These are phyloP conservation scores for Litoditis marina DNA, from an alignment of 2,888 invertebrate genomes.

Conservation along the genomic window DNA sequence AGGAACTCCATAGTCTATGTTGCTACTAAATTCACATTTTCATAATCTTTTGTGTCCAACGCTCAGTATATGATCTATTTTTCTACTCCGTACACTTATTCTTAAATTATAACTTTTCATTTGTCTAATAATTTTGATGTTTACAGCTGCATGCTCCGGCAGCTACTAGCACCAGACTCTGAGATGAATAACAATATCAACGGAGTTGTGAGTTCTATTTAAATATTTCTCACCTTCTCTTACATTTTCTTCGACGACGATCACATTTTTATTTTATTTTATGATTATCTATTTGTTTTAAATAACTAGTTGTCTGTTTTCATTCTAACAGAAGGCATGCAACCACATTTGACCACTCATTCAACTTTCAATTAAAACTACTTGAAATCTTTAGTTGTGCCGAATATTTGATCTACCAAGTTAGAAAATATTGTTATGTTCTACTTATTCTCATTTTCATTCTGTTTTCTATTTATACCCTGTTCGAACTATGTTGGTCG, in stretches of 20 bases:
- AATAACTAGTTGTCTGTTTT: neutral
- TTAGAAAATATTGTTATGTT: too few species aligned
- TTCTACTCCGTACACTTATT: too few species aligned
- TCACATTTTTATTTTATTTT: neutral
- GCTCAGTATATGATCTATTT: too few species aligned
- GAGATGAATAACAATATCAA: slow-evolving; percentile 3
- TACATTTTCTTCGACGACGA: neutral
- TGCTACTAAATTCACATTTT: too few species aligned
- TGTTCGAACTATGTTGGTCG: too few species aligned
- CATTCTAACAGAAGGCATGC: too few species aligned
- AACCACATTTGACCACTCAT: neutral
- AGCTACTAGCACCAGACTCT: neutral
- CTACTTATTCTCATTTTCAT: too few species aligned
- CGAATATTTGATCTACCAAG: slow-evolving; percentile 1
- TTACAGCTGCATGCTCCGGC: slow-evolving; percentile 1
- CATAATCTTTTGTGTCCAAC: too few species aligned
- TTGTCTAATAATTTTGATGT: too few species aligned
- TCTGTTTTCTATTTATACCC: too few species aligned
- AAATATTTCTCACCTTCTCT: neutral
- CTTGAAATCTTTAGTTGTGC: neutral
- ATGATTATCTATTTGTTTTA: neutral
- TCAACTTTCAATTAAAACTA: neutral
- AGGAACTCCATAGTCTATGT: too few species aligned
- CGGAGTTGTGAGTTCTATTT: neutral
- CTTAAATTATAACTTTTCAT: too few species aligned